Evolutionary conservation across 2,888 invertebrate genomes (phyloP), one percentile per base, ranked within the genome.

Genomic region (Cheilosia scutellata): DNA sequence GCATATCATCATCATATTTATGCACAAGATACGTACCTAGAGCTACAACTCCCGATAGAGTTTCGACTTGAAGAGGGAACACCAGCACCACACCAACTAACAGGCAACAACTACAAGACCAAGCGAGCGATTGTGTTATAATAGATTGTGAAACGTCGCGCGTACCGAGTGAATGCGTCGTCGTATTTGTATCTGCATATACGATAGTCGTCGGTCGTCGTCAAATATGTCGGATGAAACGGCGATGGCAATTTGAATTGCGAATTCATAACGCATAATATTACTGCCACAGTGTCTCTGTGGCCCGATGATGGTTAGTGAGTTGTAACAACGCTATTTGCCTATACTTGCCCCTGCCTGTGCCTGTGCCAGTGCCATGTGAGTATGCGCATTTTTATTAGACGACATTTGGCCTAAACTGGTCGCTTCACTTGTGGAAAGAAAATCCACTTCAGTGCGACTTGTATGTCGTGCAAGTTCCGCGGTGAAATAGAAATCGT

Each of bases 191-290:
- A 51, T 37, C 16, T 57, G 47, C n/a, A 29, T 25, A 20, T 42
- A 27, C 29, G 27, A 33, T 42, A 29, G 55, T 51, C 27, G 31
- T 57, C 29, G n/a, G 57, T 55, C 51, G 74, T 37, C 29, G 51
- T 62, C 44, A 55, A 60, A 76, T 16, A 47, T 77, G 55, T 62
- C 70, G 37, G 40, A 62, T 47, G 62, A 47, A 70, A 77, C 55
- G 47, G 63, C 66, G 72, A 66, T 53, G 33, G 79, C 51, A 72
- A 60, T 79, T 79, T 58, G 58, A 72, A 79, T 79, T 79, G 71
- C 79, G 65, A 72, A 79, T 79, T 72, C 79, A 72, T 79, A 79
- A 79, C 72, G 72, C 79, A 72, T 79, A 72, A 42, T 72, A 79
- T 66, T 72, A 66, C 65, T 58, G 71, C 70, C 55, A 44, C 53